Conservation (phyloP, 2,888 invertebrate species). For the Carpatolechia fugitivella region DNA sequence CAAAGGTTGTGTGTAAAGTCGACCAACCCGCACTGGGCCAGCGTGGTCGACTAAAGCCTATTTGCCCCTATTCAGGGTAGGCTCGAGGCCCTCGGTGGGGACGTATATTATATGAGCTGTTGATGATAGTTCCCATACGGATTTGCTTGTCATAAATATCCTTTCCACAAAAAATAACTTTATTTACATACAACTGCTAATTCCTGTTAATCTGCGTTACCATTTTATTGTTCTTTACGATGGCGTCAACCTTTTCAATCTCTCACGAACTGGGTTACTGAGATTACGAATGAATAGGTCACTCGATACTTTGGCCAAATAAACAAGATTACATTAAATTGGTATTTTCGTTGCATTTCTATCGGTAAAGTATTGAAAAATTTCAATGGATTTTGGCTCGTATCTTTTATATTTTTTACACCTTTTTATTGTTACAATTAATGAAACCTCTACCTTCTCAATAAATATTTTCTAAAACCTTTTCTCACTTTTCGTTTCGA, state of each 20-base stretch:
- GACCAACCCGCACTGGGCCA: no score
- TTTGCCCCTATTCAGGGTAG: no score
- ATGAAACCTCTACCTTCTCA: no score
- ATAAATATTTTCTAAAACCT: no score
- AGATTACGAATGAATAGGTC: slow-evolving; percentile 17
- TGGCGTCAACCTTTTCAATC: slow-evolving; percentile 16
- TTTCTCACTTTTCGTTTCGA: no score
- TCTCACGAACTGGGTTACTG: slow-evolving; percentile 18
- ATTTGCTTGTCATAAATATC: background rate
- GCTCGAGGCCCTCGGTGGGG: no score
- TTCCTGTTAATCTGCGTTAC: slow-evolving; percentile 11
- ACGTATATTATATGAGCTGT: no score
- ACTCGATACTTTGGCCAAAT: slow-evolving; percentile 6
- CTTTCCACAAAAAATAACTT: background rate
- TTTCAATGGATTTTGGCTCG: background rate
- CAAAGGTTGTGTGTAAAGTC: no score
- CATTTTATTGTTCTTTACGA: slow-evolving; percentile 15
- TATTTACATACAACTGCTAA: background rate
- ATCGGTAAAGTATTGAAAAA: background rate
- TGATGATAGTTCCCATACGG: background rate
- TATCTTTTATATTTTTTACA: no score
- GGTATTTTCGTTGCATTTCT: background rate
- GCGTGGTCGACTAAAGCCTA: no score
- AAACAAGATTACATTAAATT: slow-evolving; percentile 10
- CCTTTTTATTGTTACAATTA: no score